Percentiles rank a stretch among this genome's conserved stretches.
Evolutionary conservation across 2,113 vertebrate species (phyloP).

Genomic region (Calypte anna): DNA sequence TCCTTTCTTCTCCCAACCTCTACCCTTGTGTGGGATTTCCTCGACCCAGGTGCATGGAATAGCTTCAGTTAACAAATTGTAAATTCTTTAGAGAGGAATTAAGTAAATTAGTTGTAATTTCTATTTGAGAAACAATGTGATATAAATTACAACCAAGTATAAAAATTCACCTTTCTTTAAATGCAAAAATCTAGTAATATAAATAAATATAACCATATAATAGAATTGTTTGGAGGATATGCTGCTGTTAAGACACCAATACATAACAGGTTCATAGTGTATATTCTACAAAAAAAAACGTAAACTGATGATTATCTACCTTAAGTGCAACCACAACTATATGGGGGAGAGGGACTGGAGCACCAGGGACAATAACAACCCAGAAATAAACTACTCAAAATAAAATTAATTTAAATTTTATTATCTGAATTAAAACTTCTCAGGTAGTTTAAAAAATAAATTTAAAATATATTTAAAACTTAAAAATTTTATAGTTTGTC

Average conservation of each 20-base stretch:
- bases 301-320: background rate
- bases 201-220: background rate
- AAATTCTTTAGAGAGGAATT: background rate
- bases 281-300: background rate
- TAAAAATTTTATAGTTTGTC: background rate
- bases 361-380: background rate
- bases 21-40: too few relatives aligned
- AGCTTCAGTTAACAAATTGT: background rate
- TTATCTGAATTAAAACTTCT: background rate
- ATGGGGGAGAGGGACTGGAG: too few relatives aligned
- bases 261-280: background rate
- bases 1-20: too few relatives aligned
- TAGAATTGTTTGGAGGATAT: background rate
- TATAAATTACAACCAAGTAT: background rate
- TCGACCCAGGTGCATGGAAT: background rate
- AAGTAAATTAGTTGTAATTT: background rate
- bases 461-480: background rate
- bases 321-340: background rate
- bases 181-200: background rate
- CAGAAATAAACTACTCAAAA: background rate
- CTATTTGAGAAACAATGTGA: fast-evolving
- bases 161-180: background rate
- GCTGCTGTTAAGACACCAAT: background rate
- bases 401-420: background rate
- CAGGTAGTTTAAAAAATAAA: background rate